Evolutionary conservation across 2,888 invertebrate genomes (phyloP), one percentile per base, ranked within the genome.

Genomic region (Drosophila meridionalis): DNA sequence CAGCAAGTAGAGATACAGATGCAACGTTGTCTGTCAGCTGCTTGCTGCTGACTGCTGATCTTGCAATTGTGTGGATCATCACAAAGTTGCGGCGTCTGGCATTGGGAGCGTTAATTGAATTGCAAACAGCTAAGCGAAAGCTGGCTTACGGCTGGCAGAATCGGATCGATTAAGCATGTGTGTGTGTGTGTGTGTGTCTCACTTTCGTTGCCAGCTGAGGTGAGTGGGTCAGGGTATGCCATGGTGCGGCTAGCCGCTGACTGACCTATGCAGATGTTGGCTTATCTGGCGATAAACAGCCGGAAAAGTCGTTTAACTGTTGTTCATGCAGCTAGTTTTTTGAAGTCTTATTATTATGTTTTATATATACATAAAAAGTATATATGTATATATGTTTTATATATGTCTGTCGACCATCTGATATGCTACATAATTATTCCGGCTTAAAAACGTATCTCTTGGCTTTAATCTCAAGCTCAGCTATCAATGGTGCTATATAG

Each of bases 71-170:
- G 80, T 78, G 68, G 70, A 79, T 71, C 59, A 67, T 28, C 45
- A 40, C 43, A 48, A 4, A 55, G 56, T 26, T 40, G 58, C 71
- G 58, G 45, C 69, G 57, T 53, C 58, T 78, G 87, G 69, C 87
- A 90, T 83, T 89, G 87, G 73, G 73, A 70, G 74, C 82, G 85
- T 89, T 87, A 90, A 87, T 87, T 87, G 84, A 90, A 90, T 87
- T 90, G 90, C 90, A 90, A 89, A 89, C 82, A 87, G 73, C 68
- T 53, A 56, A 76, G 68, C 65, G 74, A 74, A 71, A 80, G 70
- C 71, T 42, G 42, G 36, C 56, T 59, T 40, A 26, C 30, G 69
- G 34, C 66, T 40, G 40, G n/a, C 62, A 64, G 60, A 69, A 68
- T 79, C 70, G 57, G 20, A 62, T 73, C 63, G 65, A 68, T 68